These are phyloP conservation scores for Antigone vipio DNA, from an alignment of 2,113 vertebrate genomes.

Conservation along the genomic window DNA sequence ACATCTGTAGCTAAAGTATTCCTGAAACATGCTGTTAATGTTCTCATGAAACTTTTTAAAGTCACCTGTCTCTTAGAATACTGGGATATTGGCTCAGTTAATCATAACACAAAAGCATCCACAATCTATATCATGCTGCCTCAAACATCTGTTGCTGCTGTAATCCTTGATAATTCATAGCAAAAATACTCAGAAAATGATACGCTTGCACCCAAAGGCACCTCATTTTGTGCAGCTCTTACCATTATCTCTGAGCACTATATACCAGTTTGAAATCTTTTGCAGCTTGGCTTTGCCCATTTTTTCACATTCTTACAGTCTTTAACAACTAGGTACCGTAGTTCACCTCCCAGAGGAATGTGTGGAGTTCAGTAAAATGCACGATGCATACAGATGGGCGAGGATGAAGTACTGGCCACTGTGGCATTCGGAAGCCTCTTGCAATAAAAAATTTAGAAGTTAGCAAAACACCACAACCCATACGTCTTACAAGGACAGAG, in stretches of 20 bases:
- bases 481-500: background rate
- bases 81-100: constrained; percentile 20
- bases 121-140: constrained; percentile 29
- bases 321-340: background rate
- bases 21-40: background rate
- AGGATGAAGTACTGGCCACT: background rate
- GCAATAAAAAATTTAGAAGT: background rate
- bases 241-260: background rate
- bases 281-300: background rate
- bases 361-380: background rate
- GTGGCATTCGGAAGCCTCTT: background rate
- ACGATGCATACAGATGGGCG: background rate
- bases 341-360: background rate
- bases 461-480: background rate
- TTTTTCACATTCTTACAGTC: background rate
- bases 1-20: background rate
- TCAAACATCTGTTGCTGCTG: constrained; percentile 48
- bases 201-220: background rate
- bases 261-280: background rate
- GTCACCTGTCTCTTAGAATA: background rate
- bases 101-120: background rate
- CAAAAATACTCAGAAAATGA: constrained; percentile 19
- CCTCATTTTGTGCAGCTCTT: background rate
- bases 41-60: constrained; percentile 15
- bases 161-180: constrained; percentile 17